Percentiles rank a stretch among this genome's conserved stretches.
These are phyloP conservation scores for Nephrocerus scutellatus DNA, from an alignment of 2,888 invertebrate species.

Conservation along the genomic window DNA sequence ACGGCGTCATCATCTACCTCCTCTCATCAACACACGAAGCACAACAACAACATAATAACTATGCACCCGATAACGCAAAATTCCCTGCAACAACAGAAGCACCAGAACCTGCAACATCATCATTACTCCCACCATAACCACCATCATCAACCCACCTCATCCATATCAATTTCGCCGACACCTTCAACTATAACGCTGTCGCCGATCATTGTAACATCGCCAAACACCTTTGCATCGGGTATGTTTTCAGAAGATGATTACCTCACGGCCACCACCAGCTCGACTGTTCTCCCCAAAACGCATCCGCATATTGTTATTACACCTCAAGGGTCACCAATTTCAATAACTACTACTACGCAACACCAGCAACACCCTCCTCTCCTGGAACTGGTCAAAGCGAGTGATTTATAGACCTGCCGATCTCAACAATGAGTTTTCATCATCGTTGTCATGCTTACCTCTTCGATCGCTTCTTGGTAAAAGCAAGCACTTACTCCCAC, in stretches of 20 bases:
- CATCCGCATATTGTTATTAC: no score
- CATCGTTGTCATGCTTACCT: no score
- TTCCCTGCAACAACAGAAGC: conserved; percentile 8
- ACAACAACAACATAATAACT: conserved; percentile 27
- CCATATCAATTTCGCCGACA: conserved; percentile 18
- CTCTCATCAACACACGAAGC: no score
- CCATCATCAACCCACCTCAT: no score
- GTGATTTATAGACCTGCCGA: conserved; percentile 12
- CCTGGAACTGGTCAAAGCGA: conserved; percentile 17
- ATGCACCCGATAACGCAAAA: conserved; percentile 26
- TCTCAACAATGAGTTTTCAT: neutral
- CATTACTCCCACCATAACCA: neutral
- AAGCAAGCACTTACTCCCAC: no score
- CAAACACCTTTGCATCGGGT: conserved; percentile 32
- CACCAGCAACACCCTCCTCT: conserved; percentile 17
- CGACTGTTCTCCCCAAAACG: no score
- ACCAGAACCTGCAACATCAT: conserved; percentile 8
- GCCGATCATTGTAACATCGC: conserved; percentile 32
- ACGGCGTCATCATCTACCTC: no score
- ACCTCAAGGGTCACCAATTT: conserved; percentile 16
- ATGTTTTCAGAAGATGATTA: conserved; percentile 7
- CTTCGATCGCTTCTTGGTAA: no score
- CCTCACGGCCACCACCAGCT: neutral
- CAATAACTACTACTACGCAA: conserved; percentile 13
- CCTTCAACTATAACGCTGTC: conserved; percentile 27